A percentile compares a stretch with the other conserved stretches of the same genome.
phyloP scores from a whole-genome alignment of 2,888 invertebrate species.

The Abrostola tripartita region DNA sequence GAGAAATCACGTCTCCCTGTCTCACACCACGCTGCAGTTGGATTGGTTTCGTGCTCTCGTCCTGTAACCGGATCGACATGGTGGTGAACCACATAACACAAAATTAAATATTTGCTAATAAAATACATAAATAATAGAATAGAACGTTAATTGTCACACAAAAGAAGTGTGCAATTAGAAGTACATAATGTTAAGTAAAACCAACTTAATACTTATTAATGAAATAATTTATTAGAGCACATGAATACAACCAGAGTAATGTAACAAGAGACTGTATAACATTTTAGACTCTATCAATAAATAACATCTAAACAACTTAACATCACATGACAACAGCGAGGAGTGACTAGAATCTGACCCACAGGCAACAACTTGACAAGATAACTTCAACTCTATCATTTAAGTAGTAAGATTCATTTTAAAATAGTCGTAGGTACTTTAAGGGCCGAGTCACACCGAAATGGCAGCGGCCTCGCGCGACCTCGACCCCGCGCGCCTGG shows the following conservation, averaged over 20 bases:
- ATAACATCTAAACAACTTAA: slow-evolving; percentile 75
- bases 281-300: slow-evolving; percentile 76
- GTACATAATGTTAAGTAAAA: slow-evolving; percentile 1
- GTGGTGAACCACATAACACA: no score
- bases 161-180: no score
- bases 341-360: slow-evolving; percentile 67
- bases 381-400: slow-evolving; percentile 52
- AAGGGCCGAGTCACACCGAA: no score
- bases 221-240: slow-evolving; percentile 83
- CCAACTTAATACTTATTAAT: slow-evolving; percentile 33
- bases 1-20: no score
- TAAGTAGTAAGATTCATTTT: slow-evolving; percentile 46
- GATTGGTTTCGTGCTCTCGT: no score
- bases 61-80: no score
- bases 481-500: no score
- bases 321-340: slow-evolving; percentile 78
- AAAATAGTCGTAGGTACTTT: not conserved
- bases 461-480: no score
- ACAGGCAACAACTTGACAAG: slow-evolving; percentile 37
- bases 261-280: slow-evolving; percentile 81
- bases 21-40: no score
- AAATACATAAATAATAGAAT: no score
- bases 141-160: no score
- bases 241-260: slow-evolving; percentile 81
- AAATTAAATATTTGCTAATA: no score